Conservation (phyloP, 2,888 invertebrate species). For the Rotaria sp. region DNA sequence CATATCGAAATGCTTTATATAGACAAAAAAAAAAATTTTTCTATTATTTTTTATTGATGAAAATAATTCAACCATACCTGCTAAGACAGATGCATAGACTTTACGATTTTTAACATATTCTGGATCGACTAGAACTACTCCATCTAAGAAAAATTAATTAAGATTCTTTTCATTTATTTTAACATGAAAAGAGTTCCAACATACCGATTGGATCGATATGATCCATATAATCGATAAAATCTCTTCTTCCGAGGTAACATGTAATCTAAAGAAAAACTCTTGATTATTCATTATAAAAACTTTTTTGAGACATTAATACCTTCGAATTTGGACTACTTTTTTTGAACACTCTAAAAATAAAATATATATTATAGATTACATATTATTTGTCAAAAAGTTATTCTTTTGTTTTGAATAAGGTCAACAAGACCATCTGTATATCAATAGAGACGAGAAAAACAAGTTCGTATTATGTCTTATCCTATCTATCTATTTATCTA, state of each 20-base stretch:
- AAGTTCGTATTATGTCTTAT: not conserved
- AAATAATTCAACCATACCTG: constrained; percentile 51
- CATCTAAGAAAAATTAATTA: constrained; percentile 65
- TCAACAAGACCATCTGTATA: not conserved
- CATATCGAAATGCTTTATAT: constrained; percentile 78
- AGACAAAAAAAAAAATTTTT: too few species aligned
- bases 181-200: constrained; percentile 35
- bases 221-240: constrained; percentile 91
- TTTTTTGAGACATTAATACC: constrained; percentile 57
- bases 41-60: too few species aligned
- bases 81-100: constrained; percentile 90
- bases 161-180: too few species aligned
- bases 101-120: constrained; percentile 92
- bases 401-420: not conserved
- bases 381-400: too few species aligned
- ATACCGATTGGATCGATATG: constrained; percentile 76
- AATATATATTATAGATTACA: not conserved
- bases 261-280: constrained; percentile 62
- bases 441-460: not conserved
- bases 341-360: constrained; percentile 75
- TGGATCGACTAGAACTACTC: constrained; percentile 95
- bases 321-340: constrained; percentile 94
- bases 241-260: constrained; percentile 90
- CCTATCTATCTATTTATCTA: not conserved
- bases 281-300: too few species aligned